Percentiles rank a stretch among this genome's conserved stretches.
Conservation (phyloP, 2,113 vertebrate genomes). For the Labeo catla region DNA sequence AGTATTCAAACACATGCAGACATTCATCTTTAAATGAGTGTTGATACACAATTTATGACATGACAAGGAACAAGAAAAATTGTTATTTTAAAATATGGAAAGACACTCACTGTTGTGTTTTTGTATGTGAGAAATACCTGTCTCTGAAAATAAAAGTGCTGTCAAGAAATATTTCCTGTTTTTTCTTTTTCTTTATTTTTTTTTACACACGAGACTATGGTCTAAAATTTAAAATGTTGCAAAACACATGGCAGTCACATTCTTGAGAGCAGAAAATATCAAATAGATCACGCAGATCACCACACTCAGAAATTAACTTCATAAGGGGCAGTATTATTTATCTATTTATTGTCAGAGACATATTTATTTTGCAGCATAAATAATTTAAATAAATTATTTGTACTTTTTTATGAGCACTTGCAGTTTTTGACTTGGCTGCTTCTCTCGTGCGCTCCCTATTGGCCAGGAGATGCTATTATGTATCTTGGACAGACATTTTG, state of each 20-base stretch:
- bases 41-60: neutral
- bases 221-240: neutral
- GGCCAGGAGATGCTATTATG: no score
- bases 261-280: no score
- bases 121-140: neutral
- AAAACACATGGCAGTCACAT: neutral
- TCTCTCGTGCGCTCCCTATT: no score
- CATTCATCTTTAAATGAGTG: neutral
- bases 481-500: no score
- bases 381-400: no score
- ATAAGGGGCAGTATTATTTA: neutral
- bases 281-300: neutral
- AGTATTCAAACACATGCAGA: neutral
- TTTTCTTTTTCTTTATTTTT: neutral
- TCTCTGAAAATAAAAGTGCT: neutral
- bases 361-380: no score
- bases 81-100: neutral
- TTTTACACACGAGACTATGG: neutral
- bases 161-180: neutral
- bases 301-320: neutral
- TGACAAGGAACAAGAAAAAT: neutral
- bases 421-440: no score
- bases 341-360: no score
- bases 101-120: neutral
- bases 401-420: no score